These are phyloP conservation scores for Blennius ocellaris DNA, from an alignment of 2,113 vertebrate species.

Conservation along the genomic window DNA sequence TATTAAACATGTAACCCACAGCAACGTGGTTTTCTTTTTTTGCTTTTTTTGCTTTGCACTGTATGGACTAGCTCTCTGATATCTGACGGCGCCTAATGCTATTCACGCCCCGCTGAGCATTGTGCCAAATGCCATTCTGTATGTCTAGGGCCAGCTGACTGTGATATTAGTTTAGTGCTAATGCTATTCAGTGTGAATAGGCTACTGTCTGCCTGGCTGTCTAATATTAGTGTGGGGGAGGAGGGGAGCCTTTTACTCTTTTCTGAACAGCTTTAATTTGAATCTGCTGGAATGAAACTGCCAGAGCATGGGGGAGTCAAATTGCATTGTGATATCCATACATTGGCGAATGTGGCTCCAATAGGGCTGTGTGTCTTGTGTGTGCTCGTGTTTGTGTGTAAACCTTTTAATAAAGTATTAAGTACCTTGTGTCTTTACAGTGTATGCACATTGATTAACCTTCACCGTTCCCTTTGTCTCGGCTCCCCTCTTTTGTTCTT, in stretches of 20 bases:
- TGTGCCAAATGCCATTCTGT: constrained; percentile 68
- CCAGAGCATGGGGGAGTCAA: constrained; percentile 72
- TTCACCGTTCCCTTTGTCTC: constrained; percentile 43
- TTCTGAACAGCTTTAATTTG: constrained; percentile 79
- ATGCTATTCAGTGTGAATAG: constrained; percentile 77
- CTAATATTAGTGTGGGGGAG: constrained; percentile 66
- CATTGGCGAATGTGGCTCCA: constrained; percentile 55
- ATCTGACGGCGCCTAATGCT: constrained; percentile 58
- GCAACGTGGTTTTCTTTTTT: no score
- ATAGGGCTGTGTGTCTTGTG: constrained; percentile 33
- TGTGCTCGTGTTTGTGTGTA: constrained; percentile 46
- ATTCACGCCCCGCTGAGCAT: constrained; percentile 68
- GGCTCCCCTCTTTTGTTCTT: constrained; percentile 15
- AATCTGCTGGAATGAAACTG: constrained; percentile 78
- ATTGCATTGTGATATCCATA: constrained; percentile 80
- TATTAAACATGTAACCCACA: constrained; percentile 59
- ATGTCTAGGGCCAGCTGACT: constrained; percentile 71
- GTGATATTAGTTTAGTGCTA: constrained; percentile 81
- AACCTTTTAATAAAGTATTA: constrained; percentile 58
- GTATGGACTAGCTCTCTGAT: constrained; percentile 53
- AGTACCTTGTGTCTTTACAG: constrained; percentile 36
- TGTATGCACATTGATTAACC: constrained; percentile 68
- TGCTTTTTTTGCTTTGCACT: constrained; percentile 42
- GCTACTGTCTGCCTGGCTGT: constrained; percentile 70
- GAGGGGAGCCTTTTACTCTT: constrained; percentile 67